phyloP scores from a whole-genome alignment of 1,140 invertebrate species.

The Drosophila carrolli region DNA sequence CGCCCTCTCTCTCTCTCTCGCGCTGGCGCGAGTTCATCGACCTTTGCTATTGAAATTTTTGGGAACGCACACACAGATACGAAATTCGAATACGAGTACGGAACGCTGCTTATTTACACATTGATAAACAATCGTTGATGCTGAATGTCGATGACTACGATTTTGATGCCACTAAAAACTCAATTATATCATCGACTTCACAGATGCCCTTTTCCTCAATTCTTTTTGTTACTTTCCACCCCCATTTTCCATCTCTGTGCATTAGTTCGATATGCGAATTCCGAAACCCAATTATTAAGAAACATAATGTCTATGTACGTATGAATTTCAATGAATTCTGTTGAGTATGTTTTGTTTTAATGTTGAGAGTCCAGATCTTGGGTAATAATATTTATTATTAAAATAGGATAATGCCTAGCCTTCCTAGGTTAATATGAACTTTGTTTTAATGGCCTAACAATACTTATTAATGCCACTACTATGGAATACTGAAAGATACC shows the following conservation, averaged over 20 bases:
- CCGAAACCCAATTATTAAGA: not conserved
- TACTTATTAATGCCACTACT: too few species aligned
- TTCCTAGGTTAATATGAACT: too few species aligned
- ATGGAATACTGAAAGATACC: too few species aligned
- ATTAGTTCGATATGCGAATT: not conserved
- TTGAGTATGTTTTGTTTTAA: too few species aligned
- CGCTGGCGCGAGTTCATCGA: conserved; percentile 71
- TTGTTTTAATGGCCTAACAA: too few species aligned
- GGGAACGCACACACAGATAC: conserved; percentile 60
- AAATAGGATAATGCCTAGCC: too few species aligned
- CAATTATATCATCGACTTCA: conserved; percentile 1
- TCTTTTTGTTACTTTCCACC: not conserved
- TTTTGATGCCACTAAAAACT: conserved; percentile 16
- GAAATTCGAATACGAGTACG: conserved; percentile 10
- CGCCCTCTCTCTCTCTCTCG: conserved; percentile 1
- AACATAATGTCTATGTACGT: too few species aligned
- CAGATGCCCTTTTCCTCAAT: conserved; percentile 10
- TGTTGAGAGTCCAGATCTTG: too few species aligned
- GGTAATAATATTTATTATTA: too few species aligned
- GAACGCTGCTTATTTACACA: conserved; percentile 67
- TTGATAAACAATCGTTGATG: conserved; percentile 80
- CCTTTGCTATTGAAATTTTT: conserved; percentile 85
- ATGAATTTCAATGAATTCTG: too few species aligned
- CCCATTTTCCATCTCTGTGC: too few species aligned
- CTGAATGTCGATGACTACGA: conserved; percentile 48